These are phyloP conservation scores for Channa argus DNA, from an alignment of 2,113 vertebrate species.

Conservation along the genomic window DNA sequence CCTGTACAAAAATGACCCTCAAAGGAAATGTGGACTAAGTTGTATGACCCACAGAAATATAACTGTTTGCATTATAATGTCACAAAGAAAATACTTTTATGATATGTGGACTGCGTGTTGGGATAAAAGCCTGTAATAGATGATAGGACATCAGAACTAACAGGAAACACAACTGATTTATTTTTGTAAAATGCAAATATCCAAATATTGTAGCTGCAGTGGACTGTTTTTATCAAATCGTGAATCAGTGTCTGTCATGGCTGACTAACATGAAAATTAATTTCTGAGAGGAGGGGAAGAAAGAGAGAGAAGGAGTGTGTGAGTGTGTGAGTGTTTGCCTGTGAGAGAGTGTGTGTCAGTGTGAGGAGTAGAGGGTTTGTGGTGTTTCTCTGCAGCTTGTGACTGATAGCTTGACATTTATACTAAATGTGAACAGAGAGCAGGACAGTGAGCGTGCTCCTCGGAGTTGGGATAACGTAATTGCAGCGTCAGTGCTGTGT, in stretches of 20 bases:
- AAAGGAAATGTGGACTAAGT: not conserved
- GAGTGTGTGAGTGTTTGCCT: not conserved
- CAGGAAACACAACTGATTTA: slow-evolving; percentile 2
- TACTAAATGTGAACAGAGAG: slow-evolving; percentile 11
- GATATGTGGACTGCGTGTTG: not conserved
- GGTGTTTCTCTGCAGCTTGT: slow-evolving; percentile 30
- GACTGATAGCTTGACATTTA: slow-evolving; percentile 4
- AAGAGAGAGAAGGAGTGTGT: not conserved
- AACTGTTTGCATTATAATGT: not conserved
- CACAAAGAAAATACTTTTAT: not conserved
- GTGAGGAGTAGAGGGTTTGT: not conserved
- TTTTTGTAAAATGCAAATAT: slow-evolving; percentile 39
- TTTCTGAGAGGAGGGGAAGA: slow-evolving; percentile 9
- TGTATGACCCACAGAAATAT: not conserved
- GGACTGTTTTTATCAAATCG: slow-evolving; percentile 32
- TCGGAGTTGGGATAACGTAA: slow-evolving; percentile 17
- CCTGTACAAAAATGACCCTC: not conserved
- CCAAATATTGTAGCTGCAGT: not conserved
- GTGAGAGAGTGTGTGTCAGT: not conserved
- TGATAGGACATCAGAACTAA: not conserved
- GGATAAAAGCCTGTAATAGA: not conserved
- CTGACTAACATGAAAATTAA: slow-evolving; percentile 36
- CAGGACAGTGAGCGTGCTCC: slow-evolving; percentile 15
- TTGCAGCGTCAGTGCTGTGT: slow-evolving; percentile 33
- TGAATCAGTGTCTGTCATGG: slow-evolving; percentile 61